Base-by-base conservation (phyloP, 2,797 vertebrate species). In the Champsocephalus esox region DNA sequence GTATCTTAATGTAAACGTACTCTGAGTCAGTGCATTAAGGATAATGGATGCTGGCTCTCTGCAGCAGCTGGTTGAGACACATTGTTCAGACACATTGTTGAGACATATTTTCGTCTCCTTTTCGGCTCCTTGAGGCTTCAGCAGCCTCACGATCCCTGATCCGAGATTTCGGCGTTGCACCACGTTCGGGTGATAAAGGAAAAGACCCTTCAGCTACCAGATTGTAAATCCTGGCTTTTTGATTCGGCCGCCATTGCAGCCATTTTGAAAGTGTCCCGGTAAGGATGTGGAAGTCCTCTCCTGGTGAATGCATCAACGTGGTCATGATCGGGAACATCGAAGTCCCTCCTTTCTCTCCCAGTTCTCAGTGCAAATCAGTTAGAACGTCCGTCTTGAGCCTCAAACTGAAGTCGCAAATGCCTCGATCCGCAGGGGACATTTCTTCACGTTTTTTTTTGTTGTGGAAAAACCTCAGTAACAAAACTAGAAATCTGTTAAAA, bases 401-500 rank as follows among this genome's bases (percentile, higher is more conserved):
- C 90, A 82, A 90, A 38, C 66, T 72, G 79, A 75, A 72, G 64
- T 52, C 73, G 82, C 93, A 96, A 95, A 95, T 88, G 90, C 90
- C 87, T 91, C 93, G 94, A 92, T 93, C 93, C 65, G 82, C 89
- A 93, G 94, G 92, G 88, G 95, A 57, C 28, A 5, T 19, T 93
- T 95, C 95, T 50, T 62, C 93, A 94, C 95, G 66, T 57, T 17
- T 13, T 44, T 14, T 55, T 93, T 13, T 71, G 74, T 72, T 51
- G 7, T 12, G 5, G 46, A 84, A 86, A 89, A 86, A 94, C 88
- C 95, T 96, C 96, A 94, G 96, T 97, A 97, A 97, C 96, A 98
- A 98, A 99, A 98, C 96, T 97, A 98, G 82, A 91, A 95, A 95
- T 93, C 94, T 94, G 94, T 96, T 96, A 95, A 96, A 96, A 95